Base-by-base conservation (phyloP, 2,797 vertebrate genomes). In the Acrossocheilus fasciatus region DNA sequence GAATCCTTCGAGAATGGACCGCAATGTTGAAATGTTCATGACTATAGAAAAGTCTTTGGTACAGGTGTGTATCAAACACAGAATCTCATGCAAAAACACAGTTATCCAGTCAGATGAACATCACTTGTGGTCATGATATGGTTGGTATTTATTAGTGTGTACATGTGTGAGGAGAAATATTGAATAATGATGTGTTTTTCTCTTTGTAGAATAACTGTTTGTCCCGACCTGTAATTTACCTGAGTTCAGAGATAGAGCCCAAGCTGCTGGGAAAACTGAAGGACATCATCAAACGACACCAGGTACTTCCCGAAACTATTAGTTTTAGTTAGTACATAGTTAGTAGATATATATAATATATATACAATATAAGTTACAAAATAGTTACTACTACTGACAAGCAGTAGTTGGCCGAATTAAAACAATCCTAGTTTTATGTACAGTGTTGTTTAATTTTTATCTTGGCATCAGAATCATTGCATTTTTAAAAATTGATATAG, bases 11-110 rank as follows among this genome's bases (percentile, higher is more conserved):
- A 96, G 98, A 90, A 99, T 99, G 98, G 98, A 99, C 92, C 96
- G 98, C 86, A 99, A 99, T 72, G 98, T 99, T 91, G 98, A 99
- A 93, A 99, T 99, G 98, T 99, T 99, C 94, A 97, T 99, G 98
- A 99, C 97, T 57, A 98, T 99, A 72, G 98, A 99, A 93, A 99
- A 99, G 91, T 98, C 97, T 23, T 92, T 99, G 88, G 98, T 99
- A 88, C 98, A 99, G 96, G 98, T 99, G 88, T 76, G 85, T 75
- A 41, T 50, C n/a, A 73, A 72, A 64, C 11, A 1, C 64, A 78
- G 11, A 68, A 23, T 17, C 36, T 23, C 34, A 39, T 14, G 41
- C 30, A 7, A 41, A 86, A 26, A 39, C 57, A 54, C 43, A 50
- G 11, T 79, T 9, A 30, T 15, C 11, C 72, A 50, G 43, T 76